Base-by-base conservation (phyloP, 2,113 vertebrate genomes). In the Gallinago undulata region DNA sequence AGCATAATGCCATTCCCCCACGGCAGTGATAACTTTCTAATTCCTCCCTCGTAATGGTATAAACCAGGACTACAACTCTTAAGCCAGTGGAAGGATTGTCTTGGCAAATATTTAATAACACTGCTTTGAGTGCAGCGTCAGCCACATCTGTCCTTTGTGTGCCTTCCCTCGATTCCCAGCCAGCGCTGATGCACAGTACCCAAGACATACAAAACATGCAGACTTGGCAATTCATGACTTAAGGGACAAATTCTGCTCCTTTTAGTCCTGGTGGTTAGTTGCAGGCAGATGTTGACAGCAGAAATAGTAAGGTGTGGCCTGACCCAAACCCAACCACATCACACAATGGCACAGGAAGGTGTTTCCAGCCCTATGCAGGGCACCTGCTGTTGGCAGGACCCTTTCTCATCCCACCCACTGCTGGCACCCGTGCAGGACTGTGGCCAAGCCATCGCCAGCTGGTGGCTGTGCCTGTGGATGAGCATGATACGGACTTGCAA, bases 371-470 rank as follows among this genome's bases (percentile, higher is more conserved):
- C 63, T 1, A 2, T 3, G 28, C 8, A 5, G 1, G 1, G 63
- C 77, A 86, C 16, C 55, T 56, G 75, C 43, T 51, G 72, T 3
- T 19, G 62, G 47, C 62, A 93, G 75, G 50, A 50, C 47, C 48
- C 0, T 0, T 37, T 78, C 30, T 59, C 41, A 62, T 55, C 27
- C 39, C 63, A 53, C 41, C 27, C 3, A 2, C 53, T n/a, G 59
- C 56, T 41, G 80, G 31, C 6, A 47, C 48, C 88, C 13, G 0
- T 0, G 1, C n/a, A 28, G 7, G 8, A 43, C 19, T 0, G 0
- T 17, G 67, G 77, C 39, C 41, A 19, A 70, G 24, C 41, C 39
- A 13, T 39, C 13, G 19, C 27, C 35, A 72, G 35, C 7, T 5
- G 3, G 10, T 4, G 35, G 35, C 63, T 31, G 6, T 78, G 81